These are phyloP conservation scores for Cynopterus sphinx DNA, from an alignment of 2,797 vertebrate genomes.

Conservation along the genomic window DNA sequence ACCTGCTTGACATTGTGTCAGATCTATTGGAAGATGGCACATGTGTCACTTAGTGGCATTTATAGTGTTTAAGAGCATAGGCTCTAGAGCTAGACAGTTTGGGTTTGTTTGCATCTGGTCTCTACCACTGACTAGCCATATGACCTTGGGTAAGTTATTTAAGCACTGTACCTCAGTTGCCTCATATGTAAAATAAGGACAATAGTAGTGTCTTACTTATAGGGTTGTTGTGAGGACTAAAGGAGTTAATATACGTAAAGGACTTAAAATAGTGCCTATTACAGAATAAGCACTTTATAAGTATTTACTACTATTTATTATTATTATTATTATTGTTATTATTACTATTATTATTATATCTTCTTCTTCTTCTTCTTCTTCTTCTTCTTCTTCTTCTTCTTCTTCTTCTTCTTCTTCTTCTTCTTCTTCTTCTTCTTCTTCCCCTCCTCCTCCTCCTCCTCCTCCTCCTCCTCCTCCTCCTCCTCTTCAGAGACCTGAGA, in stretches of 20 bases:
- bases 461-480: not conserved
- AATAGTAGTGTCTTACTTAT: not conserved
- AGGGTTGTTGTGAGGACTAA: constrained; percentile 9
- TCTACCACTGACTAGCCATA: not conserved
- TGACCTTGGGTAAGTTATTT: constrained; percentile 38
- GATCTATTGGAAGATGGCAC: not conserved
- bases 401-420: no score
- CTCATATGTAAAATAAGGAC: constrained; percentile 32
- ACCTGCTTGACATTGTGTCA: not conserved
- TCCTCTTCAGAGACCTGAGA: constrained; percentile 1
- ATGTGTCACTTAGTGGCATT: not conserved
- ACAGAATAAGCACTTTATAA: constrained; percentile 19
- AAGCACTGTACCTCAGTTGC: not conserved
- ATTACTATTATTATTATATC: no score
- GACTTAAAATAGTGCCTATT: not conserved
- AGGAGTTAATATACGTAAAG: constrained; percentile 3
- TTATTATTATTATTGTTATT: not conserved
- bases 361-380: no score
- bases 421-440: no score
- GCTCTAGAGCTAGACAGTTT: not conserved
- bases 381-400: not conserved
- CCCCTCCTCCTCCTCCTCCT: not conserved
- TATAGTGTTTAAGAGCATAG: constrained; percentile 9
- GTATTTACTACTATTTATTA: not conserved
- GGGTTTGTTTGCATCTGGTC: constrained; percentile 17